Evolutionary conservation across 2,888 invertebrate genomes (phyloP), one percentile per base, ranked within the genome.

Genomic region (Chymomyza procnemis): DNA sequence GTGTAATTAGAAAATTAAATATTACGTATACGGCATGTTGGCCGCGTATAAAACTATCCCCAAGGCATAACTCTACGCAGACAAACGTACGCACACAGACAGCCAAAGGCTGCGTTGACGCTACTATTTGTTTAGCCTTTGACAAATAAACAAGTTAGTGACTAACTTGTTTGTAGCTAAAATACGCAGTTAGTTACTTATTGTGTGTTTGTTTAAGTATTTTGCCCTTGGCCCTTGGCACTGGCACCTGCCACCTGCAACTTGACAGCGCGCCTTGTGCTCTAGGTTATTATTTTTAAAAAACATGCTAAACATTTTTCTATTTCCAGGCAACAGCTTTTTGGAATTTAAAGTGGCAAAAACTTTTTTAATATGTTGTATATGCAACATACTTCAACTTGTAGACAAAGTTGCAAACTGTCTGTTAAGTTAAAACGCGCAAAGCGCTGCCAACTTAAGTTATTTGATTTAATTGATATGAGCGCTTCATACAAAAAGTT

Each of bases 1-100:
- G 56, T 58, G 61, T 76, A 76, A 76, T 76, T 80, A 82, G 80
- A 78, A 82, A 80, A 80, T 73, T 78, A 78, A 80, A 80, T 79
- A 82, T 80, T 77, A 80, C 78, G 75, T 75, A 77, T 69, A 74
- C 67, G 75, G 72, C 80, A 74, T 41, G 18, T 4, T 3, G 8
- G 48, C 48, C 48, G 16, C 8, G 18, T 48, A 9, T 3, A 12
- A 9, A 41, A 41, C 9, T 6, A 9, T 41, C 34, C 34, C 34
- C 12, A 41, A 41, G 34, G 34, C 34, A 41, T 41, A n/a, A 12
- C 34, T 41, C n/a, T n/a, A n/a, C n/a, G n/a, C n/a, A n/a, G n/a
- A n/a, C n/a, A n/a, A n/a, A 57, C 21, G 18, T 8, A 57, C 18
- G 41, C n/a, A 57, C 57, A 19, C 57, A 57, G 34, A 34, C 34